Evolutionary conservation across 2,113 vertebrate genomes (phyloP).

Genomic region (Pelobates fuscus): DNA sequence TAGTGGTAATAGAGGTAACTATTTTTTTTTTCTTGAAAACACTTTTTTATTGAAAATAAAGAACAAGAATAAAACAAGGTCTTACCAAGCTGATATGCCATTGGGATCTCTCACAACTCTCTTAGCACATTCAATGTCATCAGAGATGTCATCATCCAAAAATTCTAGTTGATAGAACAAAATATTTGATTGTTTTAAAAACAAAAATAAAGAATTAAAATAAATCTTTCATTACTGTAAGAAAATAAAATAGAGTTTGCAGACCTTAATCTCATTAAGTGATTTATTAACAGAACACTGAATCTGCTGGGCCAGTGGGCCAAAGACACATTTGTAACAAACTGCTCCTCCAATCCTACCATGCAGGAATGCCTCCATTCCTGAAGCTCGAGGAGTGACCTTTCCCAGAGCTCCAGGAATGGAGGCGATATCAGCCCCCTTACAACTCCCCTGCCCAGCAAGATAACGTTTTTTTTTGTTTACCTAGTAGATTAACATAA

Average conservation of each 20-base stretch:
- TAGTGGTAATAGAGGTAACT: not conserved
- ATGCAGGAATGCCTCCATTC: no score
- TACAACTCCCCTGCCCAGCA: no score
- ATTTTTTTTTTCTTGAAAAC: not conserved
- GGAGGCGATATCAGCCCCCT: no score
- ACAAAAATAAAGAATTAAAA: not conserved
- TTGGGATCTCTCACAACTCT: conserved; percentile 56
- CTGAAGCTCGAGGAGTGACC: no score
- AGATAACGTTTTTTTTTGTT: no score
- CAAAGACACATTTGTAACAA: no score
- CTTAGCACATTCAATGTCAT: conserved; percentile 56
- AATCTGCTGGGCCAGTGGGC: not conserved
- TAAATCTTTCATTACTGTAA: not conserved
- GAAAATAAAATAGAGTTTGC: not conserved
- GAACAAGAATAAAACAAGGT: no score
- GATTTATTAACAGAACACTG: not conserved
- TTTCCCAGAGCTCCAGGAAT: no score
- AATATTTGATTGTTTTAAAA: not conserved
- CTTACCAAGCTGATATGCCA: conserved; percentile 58
- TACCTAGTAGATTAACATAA: no score
- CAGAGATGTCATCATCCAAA: conserved; percentile 49
- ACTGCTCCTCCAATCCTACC: no score
- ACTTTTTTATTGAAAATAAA: not conserved
- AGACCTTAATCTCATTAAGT: not conserved
- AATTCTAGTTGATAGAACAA: conserved; percentile 41